Conservation (phyloP, 2,113 vertebrate genomes). For the Gadus macrocephalus region DNA sequence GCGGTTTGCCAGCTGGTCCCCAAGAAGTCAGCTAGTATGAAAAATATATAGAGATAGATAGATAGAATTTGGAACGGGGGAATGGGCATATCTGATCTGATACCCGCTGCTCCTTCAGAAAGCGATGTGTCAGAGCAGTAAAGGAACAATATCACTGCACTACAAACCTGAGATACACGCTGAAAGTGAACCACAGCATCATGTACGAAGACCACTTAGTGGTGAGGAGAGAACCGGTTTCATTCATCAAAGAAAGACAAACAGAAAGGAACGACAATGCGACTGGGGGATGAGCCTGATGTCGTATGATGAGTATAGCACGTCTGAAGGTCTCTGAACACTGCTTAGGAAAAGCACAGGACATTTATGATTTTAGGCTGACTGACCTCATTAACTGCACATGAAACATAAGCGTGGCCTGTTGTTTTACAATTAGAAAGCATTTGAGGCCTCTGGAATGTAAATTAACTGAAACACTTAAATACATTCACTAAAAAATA, state of each 20-base stretch:
- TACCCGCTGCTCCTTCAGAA: slow-evolving; percentile 26
- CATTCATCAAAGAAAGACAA: slow-evolving; percentile 17
- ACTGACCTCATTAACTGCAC: too few species aligned
- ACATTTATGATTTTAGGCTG: too few species aligned
- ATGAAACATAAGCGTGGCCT: too few species aligned
- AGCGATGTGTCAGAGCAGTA: slow-evolving; percentile 23
- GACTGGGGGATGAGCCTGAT: background rate
- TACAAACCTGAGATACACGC: slow-evolving; percentile 22
- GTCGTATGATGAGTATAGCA: slow-evolving; percentile 2
- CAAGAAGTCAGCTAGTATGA: too few species aligned
- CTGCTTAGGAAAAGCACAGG: too few species aligned
- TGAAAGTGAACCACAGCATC: slow-evolving; percentile 22
- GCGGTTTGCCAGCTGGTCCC: too few species aligned
- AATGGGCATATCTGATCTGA: slow-evolving; percentile 43
- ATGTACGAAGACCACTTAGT: slow-evolving; percentile 24
- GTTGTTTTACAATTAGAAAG: too few species aligned
- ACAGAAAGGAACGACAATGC: background rate
- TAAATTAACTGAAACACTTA: too few species aligned
- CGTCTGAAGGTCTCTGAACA: slow-evolving; percentile 12
- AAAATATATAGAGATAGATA: slow-evolving; percentile 8
- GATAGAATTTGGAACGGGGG: slow-evolving; percentile 32
- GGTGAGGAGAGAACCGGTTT: slow-evolving; percentile 20
- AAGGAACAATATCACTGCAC: slow-evolving; percentile 15
- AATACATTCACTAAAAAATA: too few species aligned
- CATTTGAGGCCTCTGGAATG: too few species aligned